A percentile compares a stretch with the other conserved stretches of the same genome.
These are phyloP conservation scores for Axinella damicornis DNA, from an alignment of 37 sponge, comb jelly and placozoan species.

Conservation along the genomic window DNA sequence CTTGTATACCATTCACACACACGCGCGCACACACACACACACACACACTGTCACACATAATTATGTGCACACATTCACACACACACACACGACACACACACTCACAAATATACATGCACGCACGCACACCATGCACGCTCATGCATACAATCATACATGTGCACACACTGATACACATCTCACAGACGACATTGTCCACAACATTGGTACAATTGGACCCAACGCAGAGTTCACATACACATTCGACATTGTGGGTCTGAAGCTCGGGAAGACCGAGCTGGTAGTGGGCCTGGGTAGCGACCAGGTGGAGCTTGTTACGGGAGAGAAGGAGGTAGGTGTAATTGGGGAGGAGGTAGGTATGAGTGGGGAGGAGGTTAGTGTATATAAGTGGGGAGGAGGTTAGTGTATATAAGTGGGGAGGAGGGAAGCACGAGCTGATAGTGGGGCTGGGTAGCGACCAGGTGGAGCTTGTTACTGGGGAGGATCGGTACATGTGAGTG, in stretches of 20 bases:
- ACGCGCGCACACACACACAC: no score
- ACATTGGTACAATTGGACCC: constrained; percentile 44
- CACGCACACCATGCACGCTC: not conserved
- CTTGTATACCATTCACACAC: no score
- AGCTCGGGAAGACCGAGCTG: constrained; percentile 23
- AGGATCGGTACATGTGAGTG: no score
- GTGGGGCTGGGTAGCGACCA: constrained; percentile 41
- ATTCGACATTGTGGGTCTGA: constrained; percentile 28
- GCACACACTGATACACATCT: not conserved
- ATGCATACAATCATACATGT: no score
- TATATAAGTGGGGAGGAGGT: no score
- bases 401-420: no score
- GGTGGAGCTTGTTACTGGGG: constrained; percentile 51
- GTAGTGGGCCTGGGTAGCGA: constrained; percentile 40
- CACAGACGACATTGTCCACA: constrained; percentile 45
- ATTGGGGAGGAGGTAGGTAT: no score
- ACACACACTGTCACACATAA: no score
- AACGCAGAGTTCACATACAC: constrained; percentile 21
- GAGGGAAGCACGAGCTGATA: constrained; percentile 27
- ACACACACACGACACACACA: no score
- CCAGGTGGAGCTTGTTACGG: constrained; percentile 53
- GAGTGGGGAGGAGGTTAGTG: no score
- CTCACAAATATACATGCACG: not conserved
- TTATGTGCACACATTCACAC: no score
- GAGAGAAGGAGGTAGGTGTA: constrained; percentile 44